Evolutionary conservation across 92 coral and sea anemone species (phyloP), one percentile per base, ranked within the genome.

Genomic region (Phenganax subtilis): DNA sequence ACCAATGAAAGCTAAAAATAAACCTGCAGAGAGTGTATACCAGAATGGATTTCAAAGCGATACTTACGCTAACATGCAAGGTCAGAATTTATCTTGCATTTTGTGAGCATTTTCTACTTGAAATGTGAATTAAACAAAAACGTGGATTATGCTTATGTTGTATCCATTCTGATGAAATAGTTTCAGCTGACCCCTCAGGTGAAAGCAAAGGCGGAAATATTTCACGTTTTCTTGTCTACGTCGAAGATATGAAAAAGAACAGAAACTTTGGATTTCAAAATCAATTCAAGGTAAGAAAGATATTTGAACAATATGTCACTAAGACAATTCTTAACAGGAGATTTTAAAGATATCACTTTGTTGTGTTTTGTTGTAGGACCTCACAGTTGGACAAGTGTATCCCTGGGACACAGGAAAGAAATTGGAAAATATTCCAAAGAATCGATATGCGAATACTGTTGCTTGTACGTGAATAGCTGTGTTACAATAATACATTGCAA

Each of bases 371-470:
- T 20, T 20, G 25, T 20, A 20, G 25, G 25, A 20, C 25, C 25
- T 20, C 25, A 20, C 25, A 20, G 25, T 20, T 20, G 25, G 25
- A 20, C 25, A 20, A 20, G 25, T 20, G 25, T 85, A 62, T 57
- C 73, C 97, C 0, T 90, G 94, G 87, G 71, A 83, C n/a, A 75
- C 66, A 66, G 97, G 88, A 54, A 90, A 87, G 85, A 81, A 56
- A 12, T 81, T 81, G 9, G 77, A 17, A 7, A 88, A 92, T 85
- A 90, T 85, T 72, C 72, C 79, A 10, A 88, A 90, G 73, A 92
- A 92, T 73, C 84, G 97, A 56, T 92, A 92, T 56, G 88, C 81
- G 30, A 92, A 92, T 76, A 92, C 90, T 17, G 72, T 89, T 31
- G 64, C 97, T 27, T 92, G 97, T 90, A 52, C 82, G 97, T 84